These are phyloP conservation scores for Drosophila ogumai DNA, from an alignment of 1,140 invertebrate genomes.

Conservation along the genomic window DNA sequence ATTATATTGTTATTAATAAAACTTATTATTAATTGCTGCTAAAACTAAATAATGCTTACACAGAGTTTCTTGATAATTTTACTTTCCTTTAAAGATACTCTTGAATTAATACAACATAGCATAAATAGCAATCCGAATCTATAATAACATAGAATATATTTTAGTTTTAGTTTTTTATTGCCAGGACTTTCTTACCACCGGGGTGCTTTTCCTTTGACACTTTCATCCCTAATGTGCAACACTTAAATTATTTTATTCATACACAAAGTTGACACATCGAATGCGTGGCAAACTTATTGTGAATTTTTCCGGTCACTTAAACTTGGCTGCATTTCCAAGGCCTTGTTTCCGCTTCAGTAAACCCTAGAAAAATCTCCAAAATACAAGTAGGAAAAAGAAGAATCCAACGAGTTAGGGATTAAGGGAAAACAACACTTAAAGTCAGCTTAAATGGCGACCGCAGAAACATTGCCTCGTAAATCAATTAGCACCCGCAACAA, in stretches of 20 bases:
- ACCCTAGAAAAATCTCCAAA: neutral
- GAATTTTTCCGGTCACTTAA: constrained; percentile 47
- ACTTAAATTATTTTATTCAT: constrained; percentile 39
- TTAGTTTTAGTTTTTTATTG: neutral
- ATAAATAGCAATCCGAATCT: neutral
- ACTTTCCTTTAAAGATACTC: neutral
- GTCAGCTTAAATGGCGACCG: constrained; percentile 31
- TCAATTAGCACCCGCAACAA: constrained; percentile 68
- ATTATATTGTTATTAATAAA: neutral
- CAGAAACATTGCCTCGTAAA: constrained; percentile 54
- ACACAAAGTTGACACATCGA: constrained; percentile 58
- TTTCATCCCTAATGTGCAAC: constrained; percentile 23
- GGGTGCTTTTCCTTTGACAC: constrained; percentile 5
- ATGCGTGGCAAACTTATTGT: constrained; percentile 49
- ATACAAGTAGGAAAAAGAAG: neutral
- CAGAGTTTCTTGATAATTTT: neutral
- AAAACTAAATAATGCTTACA: neutral
- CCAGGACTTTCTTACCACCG: neutral
- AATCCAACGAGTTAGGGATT: neutral
- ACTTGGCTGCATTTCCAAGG: constrained; percentile 55
- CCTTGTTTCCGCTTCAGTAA: constrained; percentile 48
- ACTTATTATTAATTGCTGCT: neutral
- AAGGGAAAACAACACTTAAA: constrained; percentile 35
- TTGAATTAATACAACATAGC: neutral
- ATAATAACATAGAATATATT: neutral